These are phyloP conservation scores for Thalassaphorura encarpata DNA, from an alignment of 1,140 invertebrate genomes.

Conservation along the genomic window DNA sequence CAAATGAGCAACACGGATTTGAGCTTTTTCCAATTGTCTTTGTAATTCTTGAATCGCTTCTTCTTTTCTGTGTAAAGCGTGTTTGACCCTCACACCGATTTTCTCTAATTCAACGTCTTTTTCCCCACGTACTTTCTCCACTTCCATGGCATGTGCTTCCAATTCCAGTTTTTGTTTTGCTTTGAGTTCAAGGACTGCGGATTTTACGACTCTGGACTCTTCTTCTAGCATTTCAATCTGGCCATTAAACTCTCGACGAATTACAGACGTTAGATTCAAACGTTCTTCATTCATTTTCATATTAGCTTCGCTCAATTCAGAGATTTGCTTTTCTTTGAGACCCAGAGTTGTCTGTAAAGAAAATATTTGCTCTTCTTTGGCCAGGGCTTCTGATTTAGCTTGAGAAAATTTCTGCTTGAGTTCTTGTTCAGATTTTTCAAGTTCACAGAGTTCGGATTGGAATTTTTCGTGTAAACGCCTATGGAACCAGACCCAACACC, in stretches of 20 bases:
- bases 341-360: conserved; percentile 41
- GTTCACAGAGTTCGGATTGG: conserved; percentile 53
- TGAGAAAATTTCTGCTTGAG: conserved; percentile 50
- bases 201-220: conserved; percentile 27
- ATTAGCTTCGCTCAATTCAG: conserved; percentile 44
- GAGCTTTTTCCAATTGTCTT: conserved; percentile 52
- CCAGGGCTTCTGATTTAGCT: conserved; percentile 46
- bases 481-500: too few species aligned
- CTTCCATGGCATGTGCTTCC: conserved; percentile 28
- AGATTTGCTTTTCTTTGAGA: conserved; percentile 38
- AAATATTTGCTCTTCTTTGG: conserved; percentile 47
- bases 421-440: conserved; percentile 42
- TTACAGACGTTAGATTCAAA: conserved; percentile 30
- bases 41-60: conserved; percentile 56
- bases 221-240: conserved; percentile 31
- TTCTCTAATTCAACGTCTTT: conserved; percentile 29
- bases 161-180: conserved; percentile 29
- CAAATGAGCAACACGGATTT: conserved; percentile 58
- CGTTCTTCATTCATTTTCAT: conserved; percentile 37
- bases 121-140: conserved; percentile 27
- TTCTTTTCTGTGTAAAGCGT: conserved; percentile 64
- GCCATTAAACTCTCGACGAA: conserved; percentile 30
- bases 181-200: conserved; percentile 24
- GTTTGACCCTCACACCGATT: conserved; percentile 53
- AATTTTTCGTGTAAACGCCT: conserved; percentile 54